Conservation (phyloP, 2,797 vertebrate genomes). For the Lepidocolaptes lacrymiger region DNA sequence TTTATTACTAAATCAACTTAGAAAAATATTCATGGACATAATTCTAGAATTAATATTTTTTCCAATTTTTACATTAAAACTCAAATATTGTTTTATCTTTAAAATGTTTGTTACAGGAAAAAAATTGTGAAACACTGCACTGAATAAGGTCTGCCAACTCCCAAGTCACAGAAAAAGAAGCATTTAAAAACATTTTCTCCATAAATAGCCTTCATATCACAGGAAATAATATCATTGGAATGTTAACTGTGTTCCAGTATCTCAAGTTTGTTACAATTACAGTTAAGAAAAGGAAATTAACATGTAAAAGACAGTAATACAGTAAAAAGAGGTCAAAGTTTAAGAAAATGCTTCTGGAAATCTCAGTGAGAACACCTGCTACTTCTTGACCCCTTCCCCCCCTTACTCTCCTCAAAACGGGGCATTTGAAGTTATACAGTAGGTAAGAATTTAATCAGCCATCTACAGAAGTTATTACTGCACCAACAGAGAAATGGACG, state of each 20-base stretch:
- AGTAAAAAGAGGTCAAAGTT: not conserved
- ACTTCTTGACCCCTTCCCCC: not conserved
- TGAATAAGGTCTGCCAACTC: not conserved
- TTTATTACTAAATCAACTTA: not conserved
- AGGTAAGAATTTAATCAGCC: not conserved
- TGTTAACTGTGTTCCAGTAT: not conserved
- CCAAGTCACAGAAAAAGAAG: not conserved
- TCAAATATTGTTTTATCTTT: not conserved
- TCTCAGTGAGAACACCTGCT: not conserved
- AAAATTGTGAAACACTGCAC: not conserved
- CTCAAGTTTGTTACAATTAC: not conserved
- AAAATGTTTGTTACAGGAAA: not conserved
- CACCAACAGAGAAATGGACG: not conserved
- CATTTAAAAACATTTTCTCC: not conserved
- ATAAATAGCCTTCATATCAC: not conserved
- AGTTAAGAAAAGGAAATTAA: not conserved
- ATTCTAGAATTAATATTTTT: not conserved
- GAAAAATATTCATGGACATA: not conserved
- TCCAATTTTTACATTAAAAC: not conserved
- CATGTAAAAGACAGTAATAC: not conserved
- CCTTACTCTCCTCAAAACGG: rapidly evolving
- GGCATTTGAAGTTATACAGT: not conserved
- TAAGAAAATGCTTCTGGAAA: not conserved
- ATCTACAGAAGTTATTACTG: not conserved
- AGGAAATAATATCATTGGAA: not conserved